A percentile compares a stretch with the other conserved stretches of the same genome.
These are phyloP conservation scores for Ptychobarbus kaznakovi DNA, from an alignment of 2,797 vertebrate species.

Conservation along the genomic window DNA sequence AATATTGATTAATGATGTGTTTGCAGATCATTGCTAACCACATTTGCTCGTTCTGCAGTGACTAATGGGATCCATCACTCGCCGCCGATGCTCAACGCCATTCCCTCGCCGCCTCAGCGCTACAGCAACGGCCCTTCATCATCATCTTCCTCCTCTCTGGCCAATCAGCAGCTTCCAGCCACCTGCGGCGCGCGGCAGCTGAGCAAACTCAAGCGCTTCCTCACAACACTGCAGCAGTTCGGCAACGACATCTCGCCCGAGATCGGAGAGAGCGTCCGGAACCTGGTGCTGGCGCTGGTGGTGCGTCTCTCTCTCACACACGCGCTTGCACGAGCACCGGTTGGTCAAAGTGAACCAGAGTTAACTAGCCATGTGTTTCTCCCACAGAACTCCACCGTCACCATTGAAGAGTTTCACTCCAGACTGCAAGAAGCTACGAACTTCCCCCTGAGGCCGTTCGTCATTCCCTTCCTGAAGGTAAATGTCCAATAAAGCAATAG, in stretches of 20 bases:
- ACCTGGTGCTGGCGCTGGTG: slow-evolving; percentile 93
- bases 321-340: not conserved
- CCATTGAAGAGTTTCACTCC: slow-evolving; percentile 98
- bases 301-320: slow-evolving; percentile 72
- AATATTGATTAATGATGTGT: not conserved
- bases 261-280: slow-evolving; percentile 97
- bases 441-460: slow-evolving; percentile 95
- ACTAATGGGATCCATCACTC: slow-evolving; percentile 97
- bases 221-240: slow-evolving; percentile 98
- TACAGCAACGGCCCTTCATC: slow-evolving; percentile 97
- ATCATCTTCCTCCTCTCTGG: slow-evolving; percentile 94
- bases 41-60: slow-evolving; percentile 74
- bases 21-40: not conserved
- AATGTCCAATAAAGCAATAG: not conserved
- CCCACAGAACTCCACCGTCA: slow-evolving; percentile 93
- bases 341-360: not conserved
- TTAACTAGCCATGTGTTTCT: slow-evolving; percentile 57
- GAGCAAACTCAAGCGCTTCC: slow-evolving; percentile 98
- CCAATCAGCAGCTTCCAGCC: slow-evolving; percentile 97
- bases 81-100: slow-evolving; percentile 92
- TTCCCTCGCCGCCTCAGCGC: slow-evolving; percentile 95
- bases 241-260: slow-evolving; percentile 98
- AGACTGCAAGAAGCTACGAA: slow-evolving; percentile 98
- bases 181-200: slow-evolving; percentile 97
- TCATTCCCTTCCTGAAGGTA: slow-evolving; percentile 98